These are phyloP conservation scores for Petrocephalus zakoni DNA, from an alignment of 2,113 vertebrate species.

Conservation along the genomic window DNA sequence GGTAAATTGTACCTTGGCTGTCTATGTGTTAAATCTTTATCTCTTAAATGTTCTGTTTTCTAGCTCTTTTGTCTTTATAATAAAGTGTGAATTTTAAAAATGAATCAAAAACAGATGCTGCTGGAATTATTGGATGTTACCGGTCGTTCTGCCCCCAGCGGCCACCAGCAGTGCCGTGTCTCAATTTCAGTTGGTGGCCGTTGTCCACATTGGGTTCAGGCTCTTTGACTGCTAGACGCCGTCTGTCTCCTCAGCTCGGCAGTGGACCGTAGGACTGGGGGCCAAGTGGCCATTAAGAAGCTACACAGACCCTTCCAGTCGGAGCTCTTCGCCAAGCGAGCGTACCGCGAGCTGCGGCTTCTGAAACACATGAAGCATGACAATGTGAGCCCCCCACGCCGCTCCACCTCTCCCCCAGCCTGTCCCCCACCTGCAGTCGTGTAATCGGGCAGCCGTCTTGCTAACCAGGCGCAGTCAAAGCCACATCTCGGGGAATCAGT, in stretches of 20 bases:
- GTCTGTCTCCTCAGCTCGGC: slow-evolving; percentile 67
- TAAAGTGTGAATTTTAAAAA: background rate
- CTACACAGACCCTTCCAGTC: slow-evolving; percentile 94
- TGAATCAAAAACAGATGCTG: background rate
- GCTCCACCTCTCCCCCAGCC: background rate
- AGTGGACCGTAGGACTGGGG: slow-evolving; percentile 65
- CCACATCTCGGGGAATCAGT: background rate
- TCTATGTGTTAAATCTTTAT: background rate
- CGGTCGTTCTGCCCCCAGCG: background rate
- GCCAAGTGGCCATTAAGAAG: slow-evolving; percentile 94
- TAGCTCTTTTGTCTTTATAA: background rate
- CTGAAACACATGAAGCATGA: slow-evolving; percentile 98
- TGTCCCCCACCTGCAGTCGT: background rate
- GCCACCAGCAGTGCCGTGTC: background rate
- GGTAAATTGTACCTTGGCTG: background rate
- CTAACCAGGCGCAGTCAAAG: background rate
- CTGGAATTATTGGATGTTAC: background rate
- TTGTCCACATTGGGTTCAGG: background rate
- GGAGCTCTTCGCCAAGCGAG: slow-evolving; percentile 87
- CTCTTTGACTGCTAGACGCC: background rate
- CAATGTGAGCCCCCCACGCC: slow-evolving; percentile 71
- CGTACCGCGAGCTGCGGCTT: slow-evolving; percentile 88
- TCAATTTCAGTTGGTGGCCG: background rate
- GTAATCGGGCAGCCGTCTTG: background rate
- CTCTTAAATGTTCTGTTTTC: background rate